Conservation (phyloP, 1,140 invertebrate species). For the Eueides isabella region DNA sequence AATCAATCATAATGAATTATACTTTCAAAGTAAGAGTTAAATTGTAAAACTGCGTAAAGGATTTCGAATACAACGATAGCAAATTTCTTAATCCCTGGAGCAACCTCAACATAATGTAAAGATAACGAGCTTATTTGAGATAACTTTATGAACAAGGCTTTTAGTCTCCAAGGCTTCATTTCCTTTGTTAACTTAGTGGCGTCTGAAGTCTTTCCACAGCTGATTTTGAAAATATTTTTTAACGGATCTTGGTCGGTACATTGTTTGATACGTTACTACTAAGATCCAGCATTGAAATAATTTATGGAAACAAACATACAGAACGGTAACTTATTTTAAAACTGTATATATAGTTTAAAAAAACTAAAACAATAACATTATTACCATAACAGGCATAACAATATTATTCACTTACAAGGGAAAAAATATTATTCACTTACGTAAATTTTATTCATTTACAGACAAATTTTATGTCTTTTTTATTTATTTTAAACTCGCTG, state of each 20-base stretch:
- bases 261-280: not conserved
- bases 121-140: conserved; percentile 41
- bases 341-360: not conserved
- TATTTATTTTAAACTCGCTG: no score
- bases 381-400: no score
- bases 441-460: no score
- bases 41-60: conserved; percentile 4
- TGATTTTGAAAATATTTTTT: conserved; percentile 31
- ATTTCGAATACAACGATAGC: conserved; percentile 8
- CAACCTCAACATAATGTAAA: conserved; percentile 35
- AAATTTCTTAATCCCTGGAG: conserved; percentile 32
- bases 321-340: not conserved
- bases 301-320: not conserved
- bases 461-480: no score
- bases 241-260: not conserved
- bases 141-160: conserved; percentile 38
- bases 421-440: no score
- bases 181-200: conserved; percentile 37
- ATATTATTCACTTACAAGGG: no score
- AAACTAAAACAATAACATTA: no score
- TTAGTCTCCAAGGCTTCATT: conserved; percentile 40
- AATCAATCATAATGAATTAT: not conserved
- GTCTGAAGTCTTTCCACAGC: conserved; percentile 23
- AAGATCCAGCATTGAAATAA: not conserved
- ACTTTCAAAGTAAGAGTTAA: not conserved